Conservation (phyloP, 1,140 invertebrate genomes). For the Planococcus citri region DNA sequence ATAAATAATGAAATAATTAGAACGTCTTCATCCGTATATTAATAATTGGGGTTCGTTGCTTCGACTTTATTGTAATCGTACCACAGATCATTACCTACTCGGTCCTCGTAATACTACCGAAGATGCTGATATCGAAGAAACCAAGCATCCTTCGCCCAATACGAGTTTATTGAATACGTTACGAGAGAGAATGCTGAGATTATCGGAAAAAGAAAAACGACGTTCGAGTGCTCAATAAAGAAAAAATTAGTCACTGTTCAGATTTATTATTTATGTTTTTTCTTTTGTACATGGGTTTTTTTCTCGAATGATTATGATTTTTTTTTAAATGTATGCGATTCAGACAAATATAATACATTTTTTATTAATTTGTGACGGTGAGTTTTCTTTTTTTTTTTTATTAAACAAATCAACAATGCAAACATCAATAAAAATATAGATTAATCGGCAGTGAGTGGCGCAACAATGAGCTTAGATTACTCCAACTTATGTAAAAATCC, state of each 20-base stretch:
- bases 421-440: not conserved
- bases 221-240: not conserved
- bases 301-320: not conserved
- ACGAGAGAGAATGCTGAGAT: not conserved
- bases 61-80: constrained; percentile 81
- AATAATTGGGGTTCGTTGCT: constrained; percentile 88
- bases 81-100: not conserved
- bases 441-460: too few relatives aligned
- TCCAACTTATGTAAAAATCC: too few relatives aligned
- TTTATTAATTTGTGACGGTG: too few relatives aligned
- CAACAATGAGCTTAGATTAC: too few relatives aligned
- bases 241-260: too few relatives aligned
- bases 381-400: not conserved
- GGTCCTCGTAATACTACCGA: not conserved
- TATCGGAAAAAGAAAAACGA: not conserved
- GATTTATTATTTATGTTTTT: too few relatives aligned
- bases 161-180: not conserved
- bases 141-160: not conserved
- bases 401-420: not conserved
- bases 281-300: not conserved
- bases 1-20: too few relatives aligned
- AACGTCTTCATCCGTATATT: constrained; percentile 70
- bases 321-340: too few relatives aligned
- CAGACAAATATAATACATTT: too few relatives aligned
- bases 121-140: not conserved